Percentiles rank a stretch among this genome's conserved stretches.
phyloP scores from a whole-genome alignment of 2,113 vertebrate genomes.

The Zapus hudsonius region DNA sequence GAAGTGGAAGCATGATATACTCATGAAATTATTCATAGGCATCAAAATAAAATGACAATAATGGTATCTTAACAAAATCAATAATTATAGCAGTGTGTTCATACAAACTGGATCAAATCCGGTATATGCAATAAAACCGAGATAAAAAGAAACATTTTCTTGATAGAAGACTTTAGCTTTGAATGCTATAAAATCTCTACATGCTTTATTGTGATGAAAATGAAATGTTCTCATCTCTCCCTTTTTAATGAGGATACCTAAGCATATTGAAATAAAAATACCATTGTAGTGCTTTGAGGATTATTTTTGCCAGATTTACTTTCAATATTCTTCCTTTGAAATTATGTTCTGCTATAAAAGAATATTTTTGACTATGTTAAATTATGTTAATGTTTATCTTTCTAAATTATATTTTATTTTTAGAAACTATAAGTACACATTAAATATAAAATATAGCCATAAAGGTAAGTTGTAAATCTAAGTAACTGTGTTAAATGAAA shows the following conservation, averaged over 20 bases:
- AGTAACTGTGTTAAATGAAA: background rate
- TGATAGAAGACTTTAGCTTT: background rate
- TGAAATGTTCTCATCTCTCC: background rate
- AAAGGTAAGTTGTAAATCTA: background rate
- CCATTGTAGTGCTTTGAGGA: background rate
- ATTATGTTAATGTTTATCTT: background rate
- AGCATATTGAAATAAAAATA: background rate
- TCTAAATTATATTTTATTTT: background rate
- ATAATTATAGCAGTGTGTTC: background rate
- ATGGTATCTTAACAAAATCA: background rate
- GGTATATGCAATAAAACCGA: background rate
- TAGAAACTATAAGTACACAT: background rate
- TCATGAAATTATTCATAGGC: conserved; percentile 14
- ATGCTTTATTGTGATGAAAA: background rate
- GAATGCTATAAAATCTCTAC: background rate
- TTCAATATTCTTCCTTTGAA: background rate
- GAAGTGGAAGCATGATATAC: background rate
- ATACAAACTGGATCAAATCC: background rate
- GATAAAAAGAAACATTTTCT: background rate
- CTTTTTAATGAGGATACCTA: background rate
- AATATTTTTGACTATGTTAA: background rate
- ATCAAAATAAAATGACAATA: conserved; percentile 15
- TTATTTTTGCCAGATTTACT: background rate
- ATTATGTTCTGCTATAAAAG: background rate
- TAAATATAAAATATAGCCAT: background rate